Conservation (phyloP, 2,797 vertebrate genomes). For the Enteromius trimaculatus region DNA sequence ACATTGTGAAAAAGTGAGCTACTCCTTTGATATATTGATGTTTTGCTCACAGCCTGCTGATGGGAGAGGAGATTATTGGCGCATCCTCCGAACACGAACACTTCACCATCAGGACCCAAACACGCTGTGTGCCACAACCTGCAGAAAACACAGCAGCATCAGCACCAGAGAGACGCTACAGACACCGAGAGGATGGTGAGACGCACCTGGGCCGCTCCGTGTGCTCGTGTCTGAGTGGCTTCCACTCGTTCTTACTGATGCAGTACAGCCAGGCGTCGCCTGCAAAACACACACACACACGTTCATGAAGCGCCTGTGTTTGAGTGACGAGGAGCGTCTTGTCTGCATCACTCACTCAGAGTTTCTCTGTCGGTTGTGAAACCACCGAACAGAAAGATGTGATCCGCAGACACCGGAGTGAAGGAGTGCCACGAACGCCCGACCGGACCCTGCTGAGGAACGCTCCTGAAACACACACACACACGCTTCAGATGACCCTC, state of each 20-base stretch:
- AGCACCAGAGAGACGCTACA: no score
- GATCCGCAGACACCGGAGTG: conserved; percentile 87
- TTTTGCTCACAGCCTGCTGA: conserved; percentile 87
- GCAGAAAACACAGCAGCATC: conserved; percentile 7
- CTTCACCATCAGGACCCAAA: conserved; percentile 91
- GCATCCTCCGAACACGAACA: conserved; percentile 95
- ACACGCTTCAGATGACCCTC: background rate
- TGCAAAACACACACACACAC: conserved; percentile 60
- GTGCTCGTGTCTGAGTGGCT: conserved; percentile 86
- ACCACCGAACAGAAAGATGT: conserved; percentile 95
- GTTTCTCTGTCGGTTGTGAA: conserved; percentile 96
- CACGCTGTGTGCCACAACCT: conserved; percentile 97
- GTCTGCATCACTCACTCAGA: conserved; percentile 82
- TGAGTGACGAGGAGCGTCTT: background rate
- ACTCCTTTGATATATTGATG: no score
- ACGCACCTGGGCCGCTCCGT: conserved; percentile 82
- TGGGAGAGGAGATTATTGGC: conserved; percentile 94
- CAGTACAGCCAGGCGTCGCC: conserved; percentile 97
- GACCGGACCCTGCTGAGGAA: conserved; percentile 82
- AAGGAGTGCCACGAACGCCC: conserved; percentile 97
- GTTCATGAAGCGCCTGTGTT: no score
- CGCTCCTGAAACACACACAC: conserved; percentile 66
- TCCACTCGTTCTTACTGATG: conserved; percentile 91
- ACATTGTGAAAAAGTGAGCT: no score
- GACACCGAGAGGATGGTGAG: background rate